phyloP scores from a whole-genome alignment of 2,113 vertebrate species.

The Sander lucioperca region DNA sequence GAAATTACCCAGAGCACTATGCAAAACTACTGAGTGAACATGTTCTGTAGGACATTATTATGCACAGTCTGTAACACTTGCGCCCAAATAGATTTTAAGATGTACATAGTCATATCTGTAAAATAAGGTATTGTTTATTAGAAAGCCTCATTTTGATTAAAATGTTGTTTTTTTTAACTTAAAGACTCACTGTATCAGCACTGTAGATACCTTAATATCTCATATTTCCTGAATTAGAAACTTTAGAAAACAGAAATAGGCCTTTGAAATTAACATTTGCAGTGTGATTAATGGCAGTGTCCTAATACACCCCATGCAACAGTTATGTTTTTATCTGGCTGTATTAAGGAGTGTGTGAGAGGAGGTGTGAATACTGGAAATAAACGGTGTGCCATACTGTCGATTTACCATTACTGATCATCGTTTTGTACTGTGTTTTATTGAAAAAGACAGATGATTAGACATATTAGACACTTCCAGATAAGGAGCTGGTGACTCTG shows the following conservation, averaged over 20 bases:
- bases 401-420: neutral
- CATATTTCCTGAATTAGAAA: neutral
- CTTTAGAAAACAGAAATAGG: neutral
- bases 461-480: neutral
- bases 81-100: neutral
- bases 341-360: neutral
- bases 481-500: neutral
- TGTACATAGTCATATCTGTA: constrained; percentile 11
- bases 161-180: neutral
- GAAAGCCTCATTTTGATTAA: neutral
- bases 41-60: constrained; percentile 60
- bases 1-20: constrained; percentile 85
- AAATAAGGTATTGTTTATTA: neutral
- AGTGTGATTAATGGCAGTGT: neutral
- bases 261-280: neutral
- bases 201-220: neutral
- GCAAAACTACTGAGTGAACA: constrained; percentile 77
- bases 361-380: constrained; percentile 12
- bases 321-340: neutral
- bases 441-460: neutral
- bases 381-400: neutral
- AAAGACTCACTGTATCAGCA: neutral
- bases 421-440: neutral
- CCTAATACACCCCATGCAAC: neutral
- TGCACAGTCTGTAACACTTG: neutral